Evolutionary conservation across 2,113 vertebrate genomes (phyloP).

Genomic region (Columba livia): DNA sequence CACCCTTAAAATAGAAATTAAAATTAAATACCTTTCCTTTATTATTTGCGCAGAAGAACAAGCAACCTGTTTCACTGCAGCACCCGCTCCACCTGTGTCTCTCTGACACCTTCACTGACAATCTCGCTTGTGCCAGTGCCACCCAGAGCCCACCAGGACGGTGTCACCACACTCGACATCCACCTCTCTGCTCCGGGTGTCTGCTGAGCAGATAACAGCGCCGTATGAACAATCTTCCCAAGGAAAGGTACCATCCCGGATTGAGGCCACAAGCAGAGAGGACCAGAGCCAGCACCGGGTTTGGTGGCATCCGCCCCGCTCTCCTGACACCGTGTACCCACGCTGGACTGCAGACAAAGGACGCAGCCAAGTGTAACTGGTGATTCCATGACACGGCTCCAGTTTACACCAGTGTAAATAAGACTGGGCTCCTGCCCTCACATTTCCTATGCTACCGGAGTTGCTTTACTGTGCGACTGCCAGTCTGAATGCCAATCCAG

Average conservation of each 20-base stretch:
- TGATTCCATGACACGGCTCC: background rate
- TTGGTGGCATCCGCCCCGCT: background rate
- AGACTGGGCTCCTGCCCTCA: background rate
- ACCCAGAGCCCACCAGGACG: background rate
- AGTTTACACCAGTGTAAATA: background rate
- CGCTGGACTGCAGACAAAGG: background rate
- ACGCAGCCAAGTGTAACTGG: background rate
- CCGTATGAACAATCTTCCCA: background rate
- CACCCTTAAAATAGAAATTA: slow-evolving; percentile 26
- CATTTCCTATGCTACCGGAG: rapidly evolving
- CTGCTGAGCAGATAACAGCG: background rate
- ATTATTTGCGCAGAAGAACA: background rate
- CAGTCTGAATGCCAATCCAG: background rate
- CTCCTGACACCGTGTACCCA: background rate
- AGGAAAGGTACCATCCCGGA: background rate
- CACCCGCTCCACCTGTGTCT: background rate
- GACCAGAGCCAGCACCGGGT: background rate
- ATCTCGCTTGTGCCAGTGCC: background rate
- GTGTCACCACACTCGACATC: background rate
- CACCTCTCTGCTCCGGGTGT: background rate
- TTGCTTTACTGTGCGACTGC: background rate
- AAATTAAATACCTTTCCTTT: background rate
- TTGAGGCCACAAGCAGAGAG: background rate
- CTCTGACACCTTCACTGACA: background rate
- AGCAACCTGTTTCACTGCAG: background rate